Evolutionary conservation across 2,113 vertebrate genomes (phyloP).

Genomic region (Thryonomys swinderianus): DNA sequence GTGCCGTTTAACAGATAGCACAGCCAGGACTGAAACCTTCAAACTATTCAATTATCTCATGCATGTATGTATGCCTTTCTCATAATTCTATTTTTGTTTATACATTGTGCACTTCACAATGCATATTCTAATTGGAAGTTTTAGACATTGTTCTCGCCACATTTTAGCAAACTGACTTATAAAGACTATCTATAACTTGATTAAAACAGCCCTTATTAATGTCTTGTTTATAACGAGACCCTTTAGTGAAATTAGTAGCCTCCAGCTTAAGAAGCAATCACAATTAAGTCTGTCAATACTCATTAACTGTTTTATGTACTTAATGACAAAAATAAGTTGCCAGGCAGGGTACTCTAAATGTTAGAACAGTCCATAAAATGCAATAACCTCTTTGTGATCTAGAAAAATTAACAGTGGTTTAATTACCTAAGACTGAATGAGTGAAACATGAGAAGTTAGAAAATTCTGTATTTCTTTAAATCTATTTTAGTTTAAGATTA

Average conservation of each 20-base stretch:
- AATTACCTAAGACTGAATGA: slow-evolving; percentile 15
- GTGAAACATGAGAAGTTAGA: background rate
- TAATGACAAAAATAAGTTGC: slow-evolving; percentile 57
- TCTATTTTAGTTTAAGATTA: slow-evolving; percentile 8
- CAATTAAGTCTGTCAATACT: slow-evolving; percentile 81
- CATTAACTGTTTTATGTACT: slow-evolving; percentile 36
- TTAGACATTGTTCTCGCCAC: slow-evolving; percentile 51
- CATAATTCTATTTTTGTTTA: slow-evolving; percentile 65
- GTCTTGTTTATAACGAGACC: slow-evolving; percentile 76
- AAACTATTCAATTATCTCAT: background rate
- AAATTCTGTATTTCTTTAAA: background rate
- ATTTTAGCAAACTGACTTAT: slow-evolving; percentile 70
- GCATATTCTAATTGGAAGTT: slow-evolving; percentile 51
- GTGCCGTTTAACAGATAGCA: background rate
- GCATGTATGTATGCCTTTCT: background rate
- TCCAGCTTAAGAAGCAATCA: slow-evolving; percentile 76
- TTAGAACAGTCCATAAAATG: slow-evolving; percentile 11
- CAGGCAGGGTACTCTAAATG: slow-evolving; percentile 66
- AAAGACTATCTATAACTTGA: slow-evolving; percentile 79
- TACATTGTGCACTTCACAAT: slow-evolving; percentile 26
- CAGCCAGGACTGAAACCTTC: background rate
- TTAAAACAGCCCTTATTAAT: slow-evolving; percentile 83
- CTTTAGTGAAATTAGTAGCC: slow-evolving; percentile 78
- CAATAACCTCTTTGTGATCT: slow-evolving; percentile 8
- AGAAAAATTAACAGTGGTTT: slow-evolving; percentile 52